phyloP scores from a whole-genome alignment of 2,797 vertebrate genomes.

The Cuniculus paca region DNA sequence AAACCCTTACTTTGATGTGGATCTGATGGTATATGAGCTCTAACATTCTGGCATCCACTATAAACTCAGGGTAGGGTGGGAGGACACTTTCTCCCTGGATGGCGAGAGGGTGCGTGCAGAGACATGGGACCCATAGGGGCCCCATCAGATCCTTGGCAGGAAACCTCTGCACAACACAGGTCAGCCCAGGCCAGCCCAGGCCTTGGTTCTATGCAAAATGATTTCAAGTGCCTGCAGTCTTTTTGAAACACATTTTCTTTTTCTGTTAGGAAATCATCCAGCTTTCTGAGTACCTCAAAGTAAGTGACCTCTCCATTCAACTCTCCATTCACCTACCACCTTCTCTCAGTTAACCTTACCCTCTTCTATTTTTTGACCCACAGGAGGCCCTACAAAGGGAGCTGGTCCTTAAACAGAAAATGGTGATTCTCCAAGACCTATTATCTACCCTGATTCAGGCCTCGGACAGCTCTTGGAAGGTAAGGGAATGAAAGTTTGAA shows the following conservation, averaged over 20 bases:
- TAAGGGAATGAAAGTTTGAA: conserved; percentile 72
- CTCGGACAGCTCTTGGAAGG: conserved; percentile 91
- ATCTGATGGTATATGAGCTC: not conserved
- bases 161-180: not conserved
- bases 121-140: not conserved
- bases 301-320: conserved; percentile 74
- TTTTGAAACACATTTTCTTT: conserved; percentile 51
- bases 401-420: conserved; percentile 90
- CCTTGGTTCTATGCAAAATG: not conserved
- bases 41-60: not conserved
- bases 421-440: conserved; percentile 89
- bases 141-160: conserved; percentile 17
- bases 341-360: not conserved
- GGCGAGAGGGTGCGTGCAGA: not conserved
- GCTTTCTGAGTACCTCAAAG: conserved; percentile 90
- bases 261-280: conserved; percentile 90
- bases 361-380: not conserved
- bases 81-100: not conserved
- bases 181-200: not conserved
- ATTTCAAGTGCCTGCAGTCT: not conserved
- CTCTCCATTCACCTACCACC: not conserved
- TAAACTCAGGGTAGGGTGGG: not conserved
- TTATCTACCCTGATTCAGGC: conserved; percentile 86
- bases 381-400: conserved; percentile 91
- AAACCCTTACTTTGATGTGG: not conserved